Base-by-base conservation (phyloP, 2,113 vertebrate species). In the Rhagologus leucostigma region DNA sequence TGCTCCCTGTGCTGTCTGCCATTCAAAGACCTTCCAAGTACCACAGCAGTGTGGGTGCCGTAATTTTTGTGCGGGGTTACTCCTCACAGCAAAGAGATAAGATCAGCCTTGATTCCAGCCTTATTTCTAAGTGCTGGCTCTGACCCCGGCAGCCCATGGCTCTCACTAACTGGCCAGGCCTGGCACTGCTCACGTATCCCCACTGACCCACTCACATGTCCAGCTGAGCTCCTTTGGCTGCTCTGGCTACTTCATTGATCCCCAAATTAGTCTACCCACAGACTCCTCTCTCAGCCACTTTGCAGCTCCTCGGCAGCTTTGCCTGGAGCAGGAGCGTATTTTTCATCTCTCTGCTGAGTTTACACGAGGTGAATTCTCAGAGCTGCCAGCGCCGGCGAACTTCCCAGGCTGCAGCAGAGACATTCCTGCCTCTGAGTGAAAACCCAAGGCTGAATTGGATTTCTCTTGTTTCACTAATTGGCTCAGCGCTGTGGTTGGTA, bases 401-500 rank as follows among this genome's bases (percentile, higher is more conserved):
- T 92, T 90, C 70, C 75, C 75, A 37, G 87, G 87, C 81, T 70
- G 74, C 92, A 67, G 90, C 85, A 49, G 64, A 44, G 68, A 52
- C 16, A 3, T 87, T 81, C 83, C 76, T 95, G 24, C 75, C 44
- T 56, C 47, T 10, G 47, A 91, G 75, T 73, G 91, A 65, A 86
- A 93, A 86, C 42, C 59, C 73, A 70, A 33, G 86, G 64, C 93
- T 91, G 83, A 78, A 50, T 27, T 46, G 63, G 35, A 84, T 89
- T 90, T 59, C 93, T 96, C 52, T 90, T 65, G 55, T 93, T 95
- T 63, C 6, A 1, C 76, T 90, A 90, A 91, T 90, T 92, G 71
- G 85, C 85, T 83, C 47, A 35, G 63, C 1, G 0, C 71, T 83
- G 53, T 32, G 71, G 55, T 65, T 84, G 83, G 68, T 55, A 17